Evolutionary conservation across 53 echinoderm and acorn worm species (phyloP).

Genomic region (Mesocentrotus franciscanus): DNA sequence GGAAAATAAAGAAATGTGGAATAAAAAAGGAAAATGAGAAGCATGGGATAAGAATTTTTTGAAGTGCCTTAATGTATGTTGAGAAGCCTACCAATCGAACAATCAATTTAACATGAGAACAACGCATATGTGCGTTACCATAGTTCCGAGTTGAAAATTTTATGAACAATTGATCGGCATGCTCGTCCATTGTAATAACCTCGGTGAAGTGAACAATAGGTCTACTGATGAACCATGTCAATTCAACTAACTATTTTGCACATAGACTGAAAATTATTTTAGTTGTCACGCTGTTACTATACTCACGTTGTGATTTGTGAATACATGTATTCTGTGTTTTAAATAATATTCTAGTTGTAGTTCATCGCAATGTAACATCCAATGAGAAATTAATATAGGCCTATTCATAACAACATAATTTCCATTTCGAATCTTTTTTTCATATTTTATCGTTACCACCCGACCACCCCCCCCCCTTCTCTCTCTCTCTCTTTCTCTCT

Average conservation of each 20-base stretch:
- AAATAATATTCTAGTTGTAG: no score
- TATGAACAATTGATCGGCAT: not conserved
- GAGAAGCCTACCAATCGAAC: not conserved
- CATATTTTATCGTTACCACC: no score
- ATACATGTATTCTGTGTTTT: no score
- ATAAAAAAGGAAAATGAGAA: not conserved
- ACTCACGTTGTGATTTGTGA: no score
- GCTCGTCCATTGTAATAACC: not conserved
- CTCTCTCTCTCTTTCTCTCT: no score
- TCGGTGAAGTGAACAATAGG: not conserved
- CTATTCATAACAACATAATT: no score
- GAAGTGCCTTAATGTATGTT: not conserved
- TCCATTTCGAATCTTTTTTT: no score
- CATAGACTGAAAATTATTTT: not conserved
- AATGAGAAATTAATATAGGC: no score
- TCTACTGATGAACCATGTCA: not conserved
- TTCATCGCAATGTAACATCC: no score
- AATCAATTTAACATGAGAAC: not conserved
- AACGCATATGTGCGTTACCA: not conserved
- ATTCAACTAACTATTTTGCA: not conserved
- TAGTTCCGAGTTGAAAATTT: not conserved
- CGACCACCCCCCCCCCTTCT: no score
- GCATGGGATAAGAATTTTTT: not conserved
- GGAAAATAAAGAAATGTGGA: not conserved
- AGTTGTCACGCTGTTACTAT: not conserved